Evolutionary conservation across 1,140 invertebrate species (phyloP), one percentile per base, ranked within the genome.

Genomic region (Heliconius congener): DNA sequence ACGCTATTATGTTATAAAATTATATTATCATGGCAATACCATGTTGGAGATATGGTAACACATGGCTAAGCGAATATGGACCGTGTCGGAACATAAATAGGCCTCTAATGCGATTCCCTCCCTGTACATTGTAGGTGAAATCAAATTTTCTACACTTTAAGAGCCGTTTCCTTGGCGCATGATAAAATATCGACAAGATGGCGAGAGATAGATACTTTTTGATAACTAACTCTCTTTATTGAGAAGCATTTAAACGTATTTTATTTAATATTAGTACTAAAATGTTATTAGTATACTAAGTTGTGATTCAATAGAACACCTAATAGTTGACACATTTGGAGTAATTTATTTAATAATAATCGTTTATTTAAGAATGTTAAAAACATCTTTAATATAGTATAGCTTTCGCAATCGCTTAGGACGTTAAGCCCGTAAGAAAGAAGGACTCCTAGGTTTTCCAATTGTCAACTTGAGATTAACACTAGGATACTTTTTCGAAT

Each of bases 171-270:
- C 74, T 79, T 80, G 78, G 83, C 83, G 85, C 83, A 84, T 82
- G 81, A 84, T 85, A 81, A 82, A 84, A 84, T 78, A 82, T 82
- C 79, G 81, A 83, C 84, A 86, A 86, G 83, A 86, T 87, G 86
- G 84, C 86, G 86, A 79, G 84, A 76, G 77, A 78, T 77, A 76
- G 55, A 66, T 70, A 60, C 76, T 78, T 42, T 73, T 80, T 71
- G 30, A 71, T 77, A 77, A 81, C 76, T 72, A 81, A 50, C 42
- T 37, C 77, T 66, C 70, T 76, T 78, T 55, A 74, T 72, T 57
- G 52, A 66, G 11, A 66, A 30, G 9, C 27, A 16, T 66, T 66
- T 27, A 66, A 66, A 66, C 4, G 11, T 9, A 3, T 66, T 66
- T 30, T 66, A 30, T 66, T 30, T 13, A n/a, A 4, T 11, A 5